A percentile compares a stretch with the other conserved stretches of the same genome.
These are phyloP conservation scores for Thymelicus lineola DNA, from an alignment of 2,888 invertebrate species.

Conservation along the genomic window DNA sequence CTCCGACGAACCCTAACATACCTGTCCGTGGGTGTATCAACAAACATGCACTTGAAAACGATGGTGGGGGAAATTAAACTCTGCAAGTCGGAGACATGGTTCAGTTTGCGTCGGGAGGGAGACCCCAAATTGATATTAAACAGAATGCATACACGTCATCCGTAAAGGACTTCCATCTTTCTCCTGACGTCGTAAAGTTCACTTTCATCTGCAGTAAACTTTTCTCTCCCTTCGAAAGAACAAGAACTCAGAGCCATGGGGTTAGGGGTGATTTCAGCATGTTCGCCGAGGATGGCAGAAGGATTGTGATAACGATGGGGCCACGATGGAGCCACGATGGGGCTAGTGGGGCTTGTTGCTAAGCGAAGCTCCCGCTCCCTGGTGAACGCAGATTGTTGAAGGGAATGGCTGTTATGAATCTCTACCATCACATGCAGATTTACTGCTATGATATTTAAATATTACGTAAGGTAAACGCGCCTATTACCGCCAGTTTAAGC, in stretches of 20 bases:
- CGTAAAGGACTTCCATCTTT: constrained; percentile 44
- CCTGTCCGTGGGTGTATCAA: constrained; percentile 55
- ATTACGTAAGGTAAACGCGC: too few species aligned
- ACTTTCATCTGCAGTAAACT: constrained; percentile 6
- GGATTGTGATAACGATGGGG: constrained; percentile 49
- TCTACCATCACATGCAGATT: constrained; percentile 21
- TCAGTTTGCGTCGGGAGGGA: constrained; percentile 19
- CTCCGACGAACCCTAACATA: constrained; percentile 51
- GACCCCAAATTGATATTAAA: constrained; percentile 41
- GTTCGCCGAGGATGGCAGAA: constrained; percentile 37
- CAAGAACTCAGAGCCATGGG: background rate
- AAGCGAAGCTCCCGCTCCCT: constrained; percentile 55
- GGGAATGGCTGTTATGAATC: constrained; percentile 21
- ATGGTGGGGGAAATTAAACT: constrained; percentile 42
- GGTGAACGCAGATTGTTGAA: constrained; percentile 23
- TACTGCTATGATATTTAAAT: constrained; percentile 23
- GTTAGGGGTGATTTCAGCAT: constrained; percentile 43
- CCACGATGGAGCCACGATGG: constrained; percentile 44
- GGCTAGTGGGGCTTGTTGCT: constrained; percentile 65
- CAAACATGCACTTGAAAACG: constrained; percentile 52
- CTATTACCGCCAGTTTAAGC: too few species aligned
- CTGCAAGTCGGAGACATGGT: background rate
- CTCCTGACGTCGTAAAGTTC: background rate
- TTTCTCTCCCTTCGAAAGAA: constrained; percentile 16
- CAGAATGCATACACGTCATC: constrained; percentile 45